Percentiles rank a stretch among this genome's conserved stretches.
phyloP scores from a whole-genome alignment of 2,113 vertebrate genomes.

The Sphaerodactylus townsendi region DNA sequence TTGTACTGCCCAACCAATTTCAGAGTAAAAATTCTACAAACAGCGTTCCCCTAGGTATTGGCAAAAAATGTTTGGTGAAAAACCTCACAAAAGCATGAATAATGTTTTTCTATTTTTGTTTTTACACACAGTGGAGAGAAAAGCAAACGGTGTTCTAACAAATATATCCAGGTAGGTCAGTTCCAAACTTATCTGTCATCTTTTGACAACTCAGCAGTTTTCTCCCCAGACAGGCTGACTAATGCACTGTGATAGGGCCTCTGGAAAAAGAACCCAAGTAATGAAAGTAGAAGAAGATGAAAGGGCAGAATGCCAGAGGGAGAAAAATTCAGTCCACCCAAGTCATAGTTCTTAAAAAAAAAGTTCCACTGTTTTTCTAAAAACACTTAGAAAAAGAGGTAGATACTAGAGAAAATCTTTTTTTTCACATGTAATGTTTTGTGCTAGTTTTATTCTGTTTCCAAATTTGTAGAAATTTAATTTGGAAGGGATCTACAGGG shows the following conservation, averaged over 20 bases:
- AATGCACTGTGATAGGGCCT: constrained; percentile 43
- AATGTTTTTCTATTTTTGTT: constrained; percentile 21
- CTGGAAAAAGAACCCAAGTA: constrained; percentile 25
- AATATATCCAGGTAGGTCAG: not conserved
- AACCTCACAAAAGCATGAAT: not conserved
- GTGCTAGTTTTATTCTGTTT: not conserved
- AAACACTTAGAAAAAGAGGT: not conserved
- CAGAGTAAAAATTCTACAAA: not conserved
- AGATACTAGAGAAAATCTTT: not conserved
- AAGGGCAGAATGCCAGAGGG: constrained; percentile 2
- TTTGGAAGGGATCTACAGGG: no score
- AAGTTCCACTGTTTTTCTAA: not conserved
- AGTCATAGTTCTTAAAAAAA: not conserved
- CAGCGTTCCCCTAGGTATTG: not conserved
- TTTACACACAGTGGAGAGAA: constrained; percentile 36
- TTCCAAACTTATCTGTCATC: constrained; percentile 54
- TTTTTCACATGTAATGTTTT: not conserved
- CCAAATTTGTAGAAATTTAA: not conserved
- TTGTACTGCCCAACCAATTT: no score
- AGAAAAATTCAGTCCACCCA: not conserved
- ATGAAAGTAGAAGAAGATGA: not conserved
- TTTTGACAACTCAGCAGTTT: constrained; percentile 45
- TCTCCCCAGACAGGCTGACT: constrained; percentile 27
- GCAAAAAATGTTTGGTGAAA: not conserved
- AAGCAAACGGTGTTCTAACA: constrained; percentile 41